phyloP scores from a whole-genome alignment of 2,797 vertebrate species.

The Halcyon chelicuti region DNA sequence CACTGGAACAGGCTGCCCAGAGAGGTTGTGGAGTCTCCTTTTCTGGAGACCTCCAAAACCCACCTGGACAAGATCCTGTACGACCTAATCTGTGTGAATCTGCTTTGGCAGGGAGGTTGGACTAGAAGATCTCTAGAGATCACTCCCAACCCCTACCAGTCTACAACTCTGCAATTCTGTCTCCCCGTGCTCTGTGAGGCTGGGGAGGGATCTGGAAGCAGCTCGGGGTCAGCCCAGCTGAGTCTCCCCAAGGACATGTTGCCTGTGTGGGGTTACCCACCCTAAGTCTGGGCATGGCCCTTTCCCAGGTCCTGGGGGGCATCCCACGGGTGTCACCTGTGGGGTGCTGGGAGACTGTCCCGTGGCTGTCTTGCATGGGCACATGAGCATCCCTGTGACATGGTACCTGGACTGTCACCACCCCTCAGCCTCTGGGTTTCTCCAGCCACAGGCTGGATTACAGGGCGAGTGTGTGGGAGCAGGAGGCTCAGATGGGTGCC shows the following conservation, averaged over 20 bases:
- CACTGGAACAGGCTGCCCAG: background rate
- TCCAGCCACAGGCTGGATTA: accelerated
- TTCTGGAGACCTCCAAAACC: background rate
- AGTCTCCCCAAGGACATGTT: background rate
- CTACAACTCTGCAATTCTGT: background rate
- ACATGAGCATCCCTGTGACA: background rate
- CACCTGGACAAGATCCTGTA: background rate
- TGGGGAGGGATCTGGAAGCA: background rate
- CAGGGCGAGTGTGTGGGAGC: accelerated
- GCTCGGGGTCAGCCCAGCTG: accelerated
- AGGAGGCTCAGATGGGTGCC: accelerated
- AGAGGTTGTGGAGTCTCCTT: background rate
- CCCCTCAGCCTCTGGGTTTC: background rate
- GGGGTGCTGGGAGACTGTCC: background rate
- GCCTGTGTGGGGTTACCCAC: accelerated
- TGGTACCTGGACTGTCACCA: accelerated
- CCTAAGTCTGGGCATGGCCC: accelerated
- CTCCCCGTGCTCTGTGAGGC: accelerated
- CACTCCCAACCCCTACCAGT: background rate
- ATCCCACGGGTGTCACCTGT: accelerated
- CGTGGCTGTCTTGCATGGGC: accelerated
- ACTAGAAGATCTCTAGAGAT: background rate
- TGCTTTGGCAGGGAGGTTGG: background rate
- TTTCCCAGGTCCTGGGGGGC: background rate
- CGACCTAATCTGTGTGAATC: background rate